A percentile compares a stretch with the other conserved stretches of the same genome.
Evolutionary conservation across 2,888 invertebrate species (phyloP).

Genomic region (Spodoptera littoralis): DNA sequence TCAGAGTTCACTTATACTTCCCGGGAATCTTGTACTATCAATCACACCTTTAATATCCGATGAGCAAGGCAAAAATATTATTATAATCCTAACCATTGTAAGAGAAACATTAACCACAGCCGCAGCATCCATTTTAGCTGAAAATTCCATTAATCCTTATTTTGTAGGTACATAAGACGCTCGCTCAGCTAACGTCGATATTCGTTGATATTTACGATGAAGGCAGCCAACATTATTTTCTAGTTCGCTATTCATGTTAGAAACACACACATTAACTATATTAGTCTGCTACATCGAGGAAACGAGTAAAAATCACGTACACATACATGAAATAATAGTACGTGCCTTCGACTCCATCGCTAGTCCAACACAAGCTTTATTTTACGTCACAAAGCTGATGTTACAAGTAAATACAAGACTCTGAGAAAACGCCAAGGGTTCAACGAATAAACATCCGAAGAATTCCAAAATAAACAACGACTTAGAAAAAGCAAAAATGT

Average conservation of each 20-base stretch:
- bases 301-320: constrained; percentile 55
- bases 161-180: no score
- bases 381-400: constrained; percentile 36
- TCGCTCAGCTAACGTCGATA: constrained; percentile 10
- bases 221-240: constrained; percentile 42
- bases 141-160: no score
- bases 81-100: no score
- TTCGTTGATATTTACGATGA: constrained; percentile 32
- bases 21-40: no score
- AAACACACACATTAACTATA: constrained; percentile 51
- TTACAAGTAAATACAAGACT: constrained; percentile 32
- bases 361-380: constrained; percentile 32
- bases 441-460: background rate
- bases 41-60: no score
- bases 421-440: constrained; percentile 8
- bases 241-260: constrained; percentile 41
- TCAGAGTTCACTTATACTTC: no score
- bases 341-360: constrained; percentile 36
- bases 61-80: no score
- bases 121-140: no score
- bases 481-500: background rate
- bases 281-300: constrained; percentile 36
- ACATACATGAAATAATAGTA: constrained; percentile 47
- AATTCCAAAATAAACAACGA: no score
- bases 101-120: no score